Base-by-base conservation (phyloP, 1,140 invertebrate genomes). In the Rhyzopertha dominica region DNA sequence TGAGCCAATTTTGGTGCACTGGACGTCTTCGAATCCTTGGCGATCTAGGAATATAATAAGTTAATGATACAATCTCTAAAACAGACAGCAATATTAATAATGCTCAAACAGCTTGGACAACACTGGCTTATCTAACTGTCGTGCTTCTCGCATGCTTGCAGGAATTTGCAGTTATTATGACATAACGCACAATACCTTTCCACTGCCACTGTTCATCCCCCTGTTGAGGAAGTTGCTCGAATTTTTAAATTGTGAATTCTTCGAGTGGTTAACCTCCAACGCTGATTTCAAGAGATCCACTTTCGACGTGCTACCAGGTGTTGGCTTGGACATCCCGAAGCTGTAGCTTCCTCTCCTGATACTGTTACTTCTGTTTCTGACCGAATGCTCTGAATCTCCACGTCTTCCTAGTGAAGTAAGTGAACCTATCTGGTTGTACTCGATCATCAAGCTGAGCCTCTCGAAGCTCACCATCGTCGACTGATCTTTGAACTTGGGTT, bases 381-480 rank as follows among this genome's bases (percentile, higher is more conserved):
- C 45, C 10, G 55, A 43, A 14, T 28, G 9, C 46, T 25, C 43
- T 71, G 23, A 73, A 70, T 51, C 75, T 63, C 14, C 75, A 76
- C 22, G 71, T 63, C 78, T 70, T 1, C 78, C 77, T 46, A 82
- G 51, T 2, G 81, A 84, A 45, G 81, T 76, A 20, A 85, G 61
- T 17, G 82, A 84, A 16, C 82, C 82, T 43, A 83, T 74, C 36
- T 81, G 80, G 61, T 84, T 84, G 61, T 79, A 82, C 49, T 82
- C 74, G 25, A 82, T 82, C 69, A 84, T 81, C 42, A 85, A 71
- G 54, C 81, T 81, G 19, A 85, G 61, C 32, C 82, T 67, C 63
- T 84, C 82, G 29, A 78, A 63, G 42, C 79, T 81, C 50, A 81
- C 74, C 65, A 78, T 79, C 0, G 79, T 80, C 30, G 72, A 72